These are phyloP conservation scores for Alosa sapidissima DNA, from an alignment of 2,797 vertebrate genomes.

Conservation along the genomic window DNA sequence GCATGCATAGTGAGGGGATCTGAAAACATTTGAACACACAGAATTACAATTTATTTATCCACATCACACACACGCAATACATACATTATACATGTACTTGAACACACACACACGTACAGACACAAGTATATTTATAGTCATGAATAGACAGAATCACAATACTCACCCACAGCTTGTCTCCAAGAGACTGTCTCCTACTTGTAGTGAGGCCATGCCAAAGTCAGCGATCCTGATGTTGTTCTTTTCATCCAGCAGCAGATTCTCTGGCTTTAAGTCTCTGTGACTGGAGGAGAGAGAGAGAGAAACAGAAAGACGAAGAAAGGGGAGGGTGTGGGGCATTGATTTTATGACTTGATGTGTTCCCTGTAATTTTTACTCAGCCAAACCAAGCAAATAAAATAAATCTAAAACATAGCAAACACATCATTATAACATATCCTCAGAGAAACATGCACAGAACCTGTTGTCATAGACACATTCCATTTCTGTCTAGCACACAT, in stretches of 20 bases:
- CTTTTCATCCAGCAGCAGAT: slow-evolving; percentile 89
- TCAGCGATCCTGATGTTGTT: slow-evolving; percentile 92
- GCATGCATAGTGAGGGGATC: slow-evolving; percentile 97
- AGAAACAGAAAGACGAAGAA: background rate
- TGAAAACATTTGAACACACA: slow-evolving; percentile 55
- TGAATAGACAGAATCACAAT: slow-evolving; percentile 2
- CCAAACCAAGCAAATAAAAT: background rate
- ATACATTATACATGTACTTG: too few species aligned
- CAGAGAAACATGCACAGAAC: background rate
- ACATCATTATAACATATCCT: background rate
- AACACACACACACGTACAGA: background rate
- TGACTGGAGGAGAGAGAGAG: slow-evolving; percentile 67
- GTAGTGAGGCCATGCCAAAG: slow-evolving; percentile 92
- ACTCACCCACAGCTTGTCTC: slow-evolving; percentile 86
- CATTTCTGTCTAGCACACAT: background rate
- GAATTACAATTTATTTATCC: background rate
- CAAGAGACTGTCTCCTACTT: slow-evolving; percentile 88
- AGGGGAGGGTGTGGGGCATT: background rate
- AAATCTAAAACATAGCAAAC: background rate
- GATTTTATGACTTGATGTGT: background rate
- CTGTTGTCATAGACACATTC: background rate
- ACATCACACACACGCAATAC: background rate
- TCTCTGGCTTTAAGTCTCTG: slow-evolving; percentile 92
- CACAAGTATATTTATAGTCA: slow-evolving; percentile 28
- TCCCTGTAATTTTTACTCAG: background rate